Evolutionary conservation across 2,113 vertebrate genomes (phyloP).

Genomic region (Dunckerocampus dactyliophorus): DNA sequence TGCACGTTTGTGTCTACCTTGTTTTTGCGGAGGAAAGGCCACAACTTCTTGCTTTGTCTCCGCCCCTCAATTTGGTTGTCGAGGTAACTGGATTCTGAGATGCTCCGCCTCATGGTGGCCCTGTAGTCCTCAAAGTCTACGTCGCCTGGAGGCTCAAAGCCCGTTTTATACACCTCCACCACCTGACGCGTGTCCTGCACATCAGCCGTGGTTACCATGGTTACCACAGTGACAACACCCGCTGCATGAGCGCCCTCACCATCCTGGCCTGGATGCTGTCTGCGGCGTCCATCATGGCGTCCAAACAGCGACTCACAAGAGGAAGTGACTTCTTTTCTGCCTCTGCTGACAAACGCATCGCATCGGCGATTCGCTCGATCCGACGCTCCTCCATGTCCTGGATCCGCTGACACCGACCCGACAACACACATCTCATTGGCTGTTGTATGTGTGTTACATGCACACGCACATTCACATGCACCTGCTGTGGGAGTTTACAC

Average conservation of each 20-base stretch:
- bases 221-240: too few relatives aligned
- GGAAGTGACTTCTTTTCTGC: conserved; percentile 87
- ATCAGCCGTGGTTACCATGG: neutral
- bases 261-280: conserved; percentile 82
- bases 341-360: conserved; percentile 83
- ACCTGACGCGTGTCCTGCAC: conserved; percentile 87
- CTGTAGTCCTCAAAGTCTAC: conserved; percentile 92
- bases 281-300: conserved; percentile 86
- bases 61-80: conserved; percentile 81
- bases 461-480: too few relatives aligned
- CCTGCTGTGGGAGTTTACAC: too few relatives aligned
- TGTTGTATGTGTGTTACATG: too few relatives aligned
- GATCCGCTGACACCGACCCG: conserved; percentile 76
- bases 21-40: conserved; percentile 96
- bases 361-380: conserved; percentile 80
- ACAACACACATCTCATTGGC: neutral
- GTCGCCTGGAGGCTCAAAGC: conserved; percentile 91
- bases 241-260: conserved; percentile 63
- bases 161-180: conserved; percentile 89
- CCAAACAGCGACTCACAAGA: conserved; percentile 84
- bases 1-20: conserved; percentile 75
- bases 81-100: conserved; percentile 90
- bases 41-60: conserved; percentile 83
- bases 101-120: conserved; percentile 83
- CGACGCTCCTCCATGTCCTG: conserved; percentile 95